These are phyloP conservation scores for Xenops minutus DNA, from an alignment of 2,797 vertebrate species.

Conservation along the genomic window DNA sequence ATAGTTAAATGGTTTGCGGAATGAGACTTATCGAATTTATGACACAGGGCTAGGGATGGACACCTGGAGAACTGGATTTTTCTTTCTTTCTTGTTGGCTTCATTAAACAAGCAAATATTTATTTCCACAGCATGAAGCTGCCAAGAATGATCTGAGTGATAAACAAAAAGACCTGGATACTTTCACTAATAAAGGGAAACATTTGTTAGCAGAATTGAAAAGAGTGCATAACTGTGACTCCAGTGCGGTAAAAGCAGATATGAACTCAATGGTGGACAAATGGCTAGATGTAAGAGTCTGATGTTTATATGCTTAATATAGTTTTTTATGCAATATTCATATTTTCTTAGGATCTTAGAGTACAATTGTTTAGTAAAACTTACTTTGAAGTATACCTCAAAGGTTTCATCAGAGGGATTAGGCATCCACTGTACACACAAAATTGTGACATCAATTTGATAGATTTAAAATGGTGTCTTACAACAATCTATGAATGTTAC, in stretches of 20 bases:
- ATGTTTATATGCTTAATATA: not conserved
- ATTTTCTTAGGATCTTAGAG: not conserved
- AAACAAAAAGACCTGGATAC: conserved; percentile 88
- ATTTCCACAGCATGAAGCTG: conserved; percentile 83
- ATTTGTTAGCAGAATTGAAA: conserved; percentile 85
- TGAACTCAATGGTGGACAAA: conserved; percentile 84
- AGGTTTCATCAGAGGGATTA: not conserved
- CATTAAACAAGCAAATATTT: conserved; percentile 61
- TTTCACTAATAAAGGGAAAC: conserved; percentile 88
- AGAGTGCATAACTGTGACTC: conserved; percentile 80
- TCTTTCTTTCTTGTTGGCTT: not conserved
- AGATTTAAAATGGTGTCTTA: not conserved
- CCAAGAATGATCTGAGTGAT: conserved; percentile 82
- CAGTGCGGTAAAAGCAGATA: conserved; percentile 79
- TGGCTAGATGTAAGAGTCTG: conserved; percentile 88
- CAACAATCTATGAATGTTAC: not conserved
- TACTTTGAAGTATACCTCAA: not conserved
- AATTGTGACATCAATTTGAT: not conserved
- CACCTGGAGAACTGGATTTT: not conserved
- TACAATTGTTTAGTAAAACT: not conserved
- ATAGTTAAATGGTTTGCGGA: not conserved
- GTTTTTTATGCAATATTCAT: not conserved
- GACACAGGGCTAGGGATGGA: not conserved
- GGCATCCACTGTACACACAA: rapidly evolving
- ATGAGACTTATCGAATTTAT: not conserved